phyloP scores from a whole-genome alignment of 37 sponge, comb jelly and placozoan genomes.

The Crambe crambe region DNA sequence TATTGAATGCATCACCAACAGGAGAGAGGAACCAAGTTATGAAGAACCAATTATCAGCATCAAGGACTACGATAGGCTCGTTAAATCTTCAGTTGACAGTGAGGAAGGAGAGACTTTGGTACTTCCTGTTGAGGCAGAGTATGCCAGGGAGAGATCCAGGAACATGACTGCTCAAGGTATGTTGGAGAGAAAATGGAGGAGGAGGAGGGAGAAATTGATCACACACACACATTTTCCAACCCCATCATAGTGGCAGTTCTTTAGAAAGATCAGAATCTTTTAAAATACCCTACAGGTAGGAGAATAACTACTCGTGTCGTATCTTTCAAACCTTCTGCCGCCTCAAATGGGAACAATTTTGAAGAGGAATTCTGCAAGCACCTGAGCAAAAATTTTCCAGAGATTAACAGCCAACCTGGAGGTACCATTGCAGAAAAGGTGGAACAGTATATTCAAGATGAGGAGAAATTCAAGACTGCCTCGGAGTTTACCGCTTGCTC shows the following conservation, averaged over 20 bases:
- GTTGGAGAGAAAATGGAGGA: too few relatives aligned
- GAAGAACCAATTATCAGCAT: neutral
- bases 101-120: neutral
- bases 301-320: neutral
- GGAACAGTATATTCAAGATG: neutral
- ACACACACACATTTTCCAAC: too few relatives aligned
- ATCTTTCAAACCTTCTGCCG: constrained; percentile 7
- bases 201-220: too few relatives aligned
- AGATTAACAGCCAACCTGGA: neutral
- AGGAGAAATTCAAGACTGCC: neutral
- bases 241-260: neutral
- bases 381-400: neutral
- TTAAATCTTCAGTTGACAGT: neutral
- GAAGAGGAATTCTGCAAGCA: neutral
- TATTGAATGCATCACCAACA: neutral
- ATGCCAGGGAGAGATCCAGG: constrained; percentile 1
- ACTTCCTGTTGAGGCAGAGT: constrained; percentile 5
- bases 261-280: neutral
- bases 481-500: neutral
- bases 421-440: neutral
- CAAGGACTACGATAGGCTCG: neutral
- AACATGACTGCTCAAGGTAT: constrained; percentile 3
- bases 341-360: neutral
- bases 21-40: neutral
- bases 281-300: neutral